Base-by-base conservation (phyloP, 2,113 vertebrate genomes). In the Ellobius talpinus region DNA sequence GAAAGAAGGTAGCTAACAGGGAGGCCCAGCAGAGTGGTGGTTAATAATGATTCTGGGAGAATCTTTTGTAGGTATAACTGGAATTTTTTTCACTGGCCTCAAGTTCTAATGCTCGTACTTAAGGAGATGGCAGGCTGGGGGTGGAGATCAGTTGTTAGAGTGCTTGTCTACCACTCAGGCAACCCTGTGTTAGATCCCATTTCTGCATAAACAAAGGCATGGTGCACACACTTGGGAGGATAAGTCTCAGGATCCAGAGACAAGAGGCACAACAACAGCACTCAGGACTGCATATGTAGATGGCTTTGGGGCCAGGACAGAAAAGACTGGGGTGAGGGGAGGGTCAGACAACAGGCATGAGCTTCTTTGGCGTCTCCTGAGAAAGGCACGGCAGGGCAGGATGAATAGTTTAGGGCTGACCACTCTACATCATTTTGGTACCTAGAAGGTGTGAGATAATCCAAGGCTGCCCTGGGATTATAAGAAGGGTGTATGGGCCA, bases 41-140 rank as follows among this genome's bases (percentile, higher is more conserved):
- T 88, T 73, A 73, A 89, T 94, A 8, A 36, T 68, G 33, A 96
- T 91, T 95, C 61, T 61, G 42, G 81, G 95, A 70, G 87, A 33
- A 79, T 84, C 50, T 93, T n/a, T 91, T 58, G 5, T 87, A 87
- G 78, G 47, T 76, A 94, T 58, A 63, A 3, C 50, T 91, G 52
- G 23, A 91, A 90, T 55, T 61, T 65, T 66, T 91, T 93, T 87
- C 19, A 72, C 11, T 33, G 82, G 24, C 6, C 50, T 95, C 10
- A 66, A 58, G 76, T 13, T 65, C 61, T 87, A 47, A 55, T 84
- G 72, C 16, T 47, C 1, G 78, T 31, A 78, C 10, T 90, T 74
- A 74, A 65, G 58, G 87, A 92, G 47, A 45, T 29, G 19, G 33
- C 66, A n/a, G 23, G 14, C 23, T 39, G 4, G 14, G 36, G 8